Evolutionary conservation across 1,140 invertebrate genomes (phyloP), one percentile per base, ranked within the genome.

Genomic region (Drosophila kepulauana): DNA sequence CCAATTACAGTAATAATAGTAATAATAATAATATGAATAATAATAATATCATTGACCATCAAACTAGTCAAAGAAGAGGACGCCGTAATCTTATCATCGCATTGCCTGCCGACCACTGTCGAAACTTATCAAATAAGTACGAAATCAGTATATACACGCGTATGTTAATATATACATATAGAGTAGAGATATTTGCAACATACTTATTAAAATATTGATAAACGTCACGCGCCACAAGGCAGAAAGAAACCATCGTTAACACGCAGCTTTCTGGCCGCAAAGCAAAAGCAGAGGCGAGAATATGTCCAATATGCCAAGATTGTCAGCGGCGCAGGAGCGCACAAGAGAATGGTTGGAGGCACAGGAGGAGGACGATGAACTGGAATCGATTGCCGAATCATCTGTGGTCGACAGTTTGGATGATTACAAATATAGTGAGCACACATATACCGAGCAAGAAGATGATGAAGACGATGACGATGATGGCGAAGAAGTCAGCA

Each of bases 381-480:
- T 87, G 5, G 88, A 91, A 20, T 91, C 87, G 0, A 70, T 91
- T 13, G 84, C 88, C 1, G 87, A 91, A 5, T 91, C 88, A 38
- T 91, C 88, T 5, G 82, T 91, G 1, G 82, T 91, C 5, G 88
- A 91, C 25, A 91, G 88, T 28, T 61, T 91, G 48, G 88, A 91
- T 25, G 73, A 75, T 13, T 88, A 87, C 46, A 84, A 82, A n/a
- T 87, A 79, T 30, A 81, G 78, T 16, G 81, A 81, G n/a, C 68
- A 75, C 5, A 56, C 72, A 5, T 75, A 57, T n/a, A 70, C 41
- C 11, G 72, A 73, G 2, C 63, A 69, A 4, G 74, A 76, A 5
- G 76, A 80, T 1, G 45, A 75, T 5, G n/a, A n/a, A n/a, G 75
- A 79, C 15, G 51, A 56, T 20, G 78, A 82, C 5, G 78, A 78